Base-by-base conservation (phyloP, 2,113 vertebrate species). In the Tychaedon coryphoeus region DNA sequence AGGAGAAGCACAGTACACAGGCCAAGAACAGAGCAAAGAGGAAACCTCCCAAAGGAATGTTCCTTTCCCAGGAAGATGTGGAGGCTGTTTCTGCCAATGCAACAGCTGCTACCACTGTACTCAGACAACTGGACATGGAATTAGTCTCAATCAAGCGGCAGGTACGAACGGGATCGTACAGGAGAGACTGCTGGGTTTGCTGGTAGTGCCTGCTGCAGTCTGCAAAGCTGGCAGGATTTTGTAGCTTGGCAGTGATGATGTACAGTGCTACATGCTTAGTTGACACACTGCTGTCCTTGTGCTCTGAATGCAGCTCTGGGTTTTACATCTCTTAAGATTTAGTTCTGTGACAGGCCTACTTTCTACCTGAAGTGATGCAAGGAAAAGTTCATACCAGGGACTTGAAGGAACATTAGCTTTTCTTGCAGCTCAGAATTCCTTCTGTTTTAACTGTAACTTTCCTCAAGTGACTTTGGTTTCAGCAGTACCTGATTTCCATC, bases 1-100 rank as follows among this genome's bases (percentile, higher is more conserved):
- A 99, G 78, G 99, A 99, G 74, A 98, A 98, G 65, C 98, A 98
- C 90, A 98, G 98, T 56, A 97, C 97, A 0, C 98, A 98, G 83
- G 98, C 99, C 47, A 99, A 99, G 95, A 99, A 98, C 33, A 97
- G 99, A 80, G 98, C 99, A 2, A 99, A 99, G 96, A 98, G 99
- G 96, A 99, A 99, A 97, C 99, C 99, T 72, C 99, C 99, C 4
- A 99, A 99, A 97, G 99, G 99, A 79, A 99, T 99, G 99, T 99
- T 99, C 78, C 98, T 99, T 60, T 99, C 97, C 50, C 98, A 99
- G 78, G 98, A 98, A 81, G 99, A 99, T 4, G 99, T 99, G 22
- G 97, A 98, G 10, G 99, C 98, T 0, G 98, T 99, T 86, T 99
- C 99, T 2, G 98, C 98, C 64, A 98, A 98, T 0, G 97, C 98